phyloP scores from a whole-genome alignment of 2,888 invertebrate species.

The Machimus rusticus region DNA sequence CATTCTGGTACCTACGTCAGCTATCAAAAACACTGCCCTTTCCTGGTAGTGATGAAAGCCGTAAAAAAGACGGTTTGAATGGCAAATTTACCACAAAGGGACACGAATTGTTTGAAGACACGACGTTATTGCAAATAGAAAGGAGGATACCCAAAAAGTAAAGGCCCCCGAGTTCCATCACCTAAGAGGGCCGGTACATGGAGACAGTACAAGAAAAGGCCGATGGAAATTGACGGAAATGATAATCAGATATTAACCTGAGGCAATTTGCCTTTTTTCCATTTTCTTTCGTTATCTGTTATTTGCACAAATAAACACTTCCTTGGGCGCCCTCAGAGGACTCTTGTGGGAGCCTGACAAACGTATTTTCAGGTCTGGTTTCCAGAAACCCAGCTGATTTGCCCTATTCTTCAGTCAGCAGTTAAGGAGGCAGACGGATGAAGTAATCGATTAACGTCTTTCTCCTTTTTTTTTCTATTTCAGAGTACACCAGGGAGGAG shows the following conservation, averaged over 20 bases:
- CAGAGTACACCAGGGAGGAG: not conserved
- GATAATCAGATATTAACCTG: constrained; percentile 8
- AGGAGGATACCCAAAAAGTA: not conserved
- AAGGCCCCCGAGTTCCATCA: not conserved
- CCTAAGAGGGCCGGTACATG: not conserved
- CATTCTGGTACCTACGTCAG: not conserved
- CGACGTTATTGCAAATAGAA: not conserved
- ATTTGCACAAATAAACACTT: constrained; percentile 28
- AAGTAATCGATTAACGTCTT: constrained; percentile 19
- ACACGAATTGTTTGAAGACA: not conserved
- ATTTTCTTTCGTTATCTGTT: constrained; percentile 31
- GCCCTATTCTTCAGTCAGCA: constrained; percentile 5
- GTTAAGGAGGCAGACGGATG: constrained; percentile 16
- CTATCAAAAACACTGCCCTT: not conserved
- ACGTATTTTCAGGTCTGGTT: constrained; percentile 11
- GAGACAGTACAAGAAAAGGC: constrained; percentile 2
- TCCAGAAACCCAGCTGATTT: constrained; percentile 23
- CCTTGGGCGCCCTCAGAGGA: constrained; percentile 20
- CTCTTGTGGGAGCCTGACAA: not conserved
- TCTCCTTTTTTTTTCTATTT: constrained; percentile 7
- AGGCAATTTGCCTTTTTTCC: constrained; percentile 28
- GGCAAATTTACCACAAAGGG: not conserved
- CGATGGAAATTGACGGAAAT: constrained; percentile 15
- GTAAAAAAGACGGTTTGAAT: not conserved
- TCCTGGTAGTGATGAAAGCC: not conserved